Conservation (phyloP, 35 echinoderm and acorn worm species). For the Acanthaster planci region DNA sequence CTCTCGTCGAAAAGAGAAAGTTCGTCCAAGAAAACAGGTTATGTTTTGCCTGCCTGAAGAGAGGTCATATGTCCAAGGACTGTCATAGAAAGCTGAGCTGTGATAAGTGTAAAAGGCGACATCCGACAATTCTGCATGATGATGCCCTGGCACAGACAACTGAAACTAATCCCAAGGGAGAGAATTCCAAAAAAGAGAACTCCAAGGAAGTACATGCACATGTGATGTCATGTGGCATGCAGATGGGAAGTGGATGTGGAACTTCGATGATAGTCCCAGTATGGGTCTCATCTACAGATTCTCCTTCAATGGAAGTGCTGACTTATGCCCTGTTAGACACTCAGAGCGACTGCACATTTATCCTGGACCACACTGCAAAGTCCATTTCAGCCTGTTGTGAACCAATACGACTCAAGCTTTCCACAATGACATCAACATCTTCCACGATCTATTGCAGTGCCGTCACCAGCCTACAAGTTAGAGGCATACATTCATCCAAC, state of each 20-base stretch:
- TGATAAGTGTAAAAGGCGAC: constrained; percentile 15
- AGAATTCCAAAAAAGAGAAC: background rate
- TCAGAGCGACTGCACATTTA: constrained; percentile 71
- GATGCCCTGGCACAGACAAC: background rate
- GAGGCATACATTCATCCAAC: constrained; percentile 34
- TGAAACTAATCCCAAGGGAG: background rate
- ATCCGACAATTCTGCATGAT: constrained; percentile 62
- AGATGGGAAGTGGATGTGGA: background rate
- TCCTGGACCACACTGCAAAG: constrained; percentile 37
- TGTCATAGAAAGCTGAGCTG: constrained; percentile 43
- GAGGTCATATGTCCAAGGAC: constrained; percentile 18
- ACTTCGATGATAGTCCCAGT: constrained; percentile 70
- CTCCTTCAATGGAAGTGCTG: too few relatives aligned
- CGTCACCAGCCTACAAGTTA: constrained; percentile 37
- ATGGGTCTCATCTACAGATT: constrained; percentile 38
- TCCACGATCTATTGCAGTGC: constrained; percentile 33
- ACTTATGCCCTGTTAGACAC: constrained; percentile 73
- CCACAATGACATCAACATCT: constrained; percentile 47
- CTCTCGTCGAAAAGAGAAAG: background rate
- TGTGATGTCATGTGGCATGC: background rate
- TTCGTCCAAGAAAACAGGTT: background rate
- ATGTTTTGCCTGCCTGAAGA: background rate
- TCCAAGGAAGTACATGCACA: background rate
- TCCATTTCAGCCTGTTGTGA: constrained; percentile 26
- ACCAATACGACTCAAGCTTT: constrained; percentile 18